Evolutionary conservation across 1,140 invertebrate species (phyloP).

Genomic region (Halictus rubicundus): DNA sequence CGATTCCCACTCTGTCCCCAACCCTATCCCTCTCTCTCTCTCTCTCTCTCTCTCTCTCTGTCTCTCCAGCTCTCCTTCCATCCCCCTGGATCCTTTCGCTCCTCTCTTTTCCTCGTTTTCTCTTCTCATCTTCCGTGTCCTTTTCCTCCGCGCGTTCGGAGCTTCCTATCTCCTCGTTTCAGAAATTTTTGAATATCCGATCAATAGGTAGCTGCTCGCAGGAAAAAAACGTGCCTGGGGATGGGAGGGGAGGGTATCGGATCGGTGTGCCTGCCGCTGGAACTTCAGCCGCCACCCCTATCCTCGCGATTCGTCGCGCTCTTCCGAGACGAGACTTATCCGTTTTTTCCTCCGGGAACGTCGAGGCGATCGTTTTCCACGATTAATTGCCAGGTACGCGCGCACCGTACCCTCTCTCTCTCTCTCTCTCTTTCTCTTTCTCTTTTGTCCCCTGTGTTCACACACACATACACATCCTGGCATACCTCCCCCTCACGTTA

Average conservation of each 20-base stretch:
- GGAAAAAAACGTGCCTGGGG: slow-evolving; percentile 62
- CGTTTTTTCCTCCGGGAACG: slow-evolving; percentile 44
- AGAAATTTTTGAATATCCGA: slow-evolving; percentile 79
- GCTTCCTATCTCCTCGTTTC: slow-evolving; percentile 66
- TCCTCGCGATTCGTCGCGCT: slow-evolving; percentile 53
- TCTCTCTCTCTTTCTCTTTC: too few relatives aligned
- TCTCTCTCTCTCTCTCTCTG: slow-evolving; percentile 6
- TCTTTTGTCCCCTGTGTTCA: too few relatives aligned
- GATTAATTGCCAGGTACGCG: slow-evolving; percentile 36
- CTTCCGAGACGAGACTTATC: slow-evolving; percentile 58
- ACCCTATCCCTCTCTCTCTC: slow-evolving; percentile 19
- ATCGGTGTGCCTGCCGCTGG: slow-evolving; percentile 46
- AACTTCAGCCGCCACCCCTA: slow-evolving; percentile 46
- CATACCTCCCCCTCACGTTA: not conserved
- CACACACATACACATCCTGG: too few relatives aligned
- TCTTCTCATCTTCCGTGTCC: slow-evolving; percentile 49
- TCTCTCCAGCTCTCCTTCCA: too few relatives aligned
- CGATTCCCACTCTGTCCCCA: slow-evolving; percentile 12
- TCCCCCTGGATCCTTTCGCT: slow-evolving; percentile 9
- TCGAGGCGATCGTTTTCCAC: slow-evolving; percentile 26
- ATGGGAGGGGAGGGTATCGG: slow-evolving; percentile 63
- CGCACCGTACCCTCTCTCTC: not conserved
- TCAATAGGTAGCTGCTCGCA: slow-evolving; percentile 75
- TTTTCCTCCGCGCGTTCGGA: slow-evolving; percentile 54
- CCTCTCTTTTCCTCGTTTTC: slow-evolving; percentile 32